Conservation (phyloP, 2,888 invertebrate species). For the Volucella inflata region DNA sequence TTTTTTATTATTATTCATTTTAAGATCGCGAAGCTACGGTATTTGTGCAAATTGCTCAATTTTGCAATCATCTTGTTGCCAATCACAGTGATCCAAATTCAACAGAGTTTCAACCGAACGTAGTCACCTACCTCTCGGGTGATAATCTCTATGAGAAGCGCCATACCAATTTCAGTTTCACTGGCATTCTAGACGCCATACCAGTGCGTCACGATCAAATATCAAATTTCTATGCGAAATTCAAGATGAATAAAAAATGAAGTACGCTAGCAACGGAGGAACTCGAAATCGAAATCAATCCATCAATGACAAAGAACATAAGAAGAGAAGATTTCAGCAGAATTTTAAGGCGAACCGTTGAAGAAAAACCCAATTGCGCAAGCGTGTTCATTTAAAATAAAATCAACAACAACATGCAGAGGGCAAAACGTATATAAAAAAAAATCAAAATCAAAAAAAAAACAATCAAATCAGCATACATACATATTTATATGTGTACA, state of each 20-base stretch:
- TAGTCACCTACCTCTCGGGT: conserved; percentile 92
- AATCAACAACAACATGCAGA: conserved; percentile 61
- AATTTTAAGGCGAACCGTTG: conserved; percentile 74
- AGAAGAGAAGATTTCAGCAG: conserved; percentile 74
- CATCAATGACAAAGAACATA: conserved; percentile 74
- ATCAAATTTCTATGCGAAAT: conserved; percentile 92
- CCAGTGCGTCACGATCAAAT: conserved; percentile 93
- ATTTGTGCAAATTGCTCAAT: conserved; percentile 83
- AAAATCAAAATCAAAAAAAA: conserved; percentile 35
- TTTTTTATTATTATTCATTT: conserved; percentile 5
- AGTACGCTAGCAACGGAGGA: conserved; percentile 76
- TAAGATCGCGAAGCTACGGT: conserved; percentile 83
- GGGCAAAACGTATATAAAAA: conserved; percentile 54
- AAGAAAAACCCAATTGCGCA: conserved; percentile 70
- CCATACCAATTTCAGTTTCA: conserved; percentile 87
- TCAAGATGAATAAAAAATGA: conserved; percentile 88
- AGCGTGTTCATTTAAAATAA: conserved; percentile 70
- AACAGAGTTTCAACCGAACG: conserved; percentile 83
- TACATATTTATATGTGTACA: conserved; percentile 63
- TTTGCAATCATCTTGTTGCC: conserved; percentile 83
- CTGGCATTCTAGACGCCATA: conserved; percentile 91
- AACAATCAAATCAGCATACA: conserved; percentile 48
- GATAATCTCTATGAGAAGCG: conserved; percentile 83
- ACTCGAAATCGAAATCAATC: conserved; percentile 71
- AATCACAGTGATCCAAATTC: conserved; percentile 85